Evolutionary conservation across 2,888 invertebrate genomes (phyloP).

Genomic region (Ophion obscuratus): DNA sequence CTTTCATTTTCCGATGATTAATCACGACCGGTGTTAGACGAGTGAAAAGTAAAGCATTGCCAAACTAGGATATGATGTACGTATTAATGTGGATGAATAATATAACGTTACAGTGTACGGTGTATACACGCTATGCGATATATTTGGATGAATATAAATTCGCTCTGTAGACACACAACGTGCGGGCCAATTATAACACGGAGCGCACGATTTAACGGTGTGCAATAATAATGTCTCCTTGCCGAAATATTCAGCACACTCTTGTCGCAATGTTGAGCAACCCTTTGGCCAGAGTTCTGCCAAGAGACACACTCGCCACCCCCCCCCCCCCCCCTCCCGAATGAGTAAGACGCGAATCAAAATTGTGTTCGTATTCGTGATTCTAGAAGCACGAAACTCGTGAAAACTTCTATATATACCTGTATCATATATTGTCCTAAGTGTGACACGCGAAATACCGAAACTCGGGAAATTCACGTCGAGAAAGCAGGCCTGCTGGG

Average conservation of each 20-base stretch:
- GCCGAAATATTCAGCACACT: constrained; percentile 81
- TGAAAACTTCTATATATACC: constrained; percentile 22
- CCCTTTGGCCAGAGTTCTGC: constrained; percentile 71
- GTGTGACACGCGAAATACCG: constrained; percentile 11
- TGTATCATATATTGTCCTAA: background rate
- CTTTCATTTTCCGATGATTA: constrained; percentile 28
- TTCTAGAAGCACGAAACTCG: constrained; percentile 31
- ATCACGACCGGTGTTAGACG: constrained; percentile 42
- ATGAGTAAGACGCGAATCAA: constrained; percentile 50
- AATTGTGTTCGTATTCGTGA: constrained; percentile 34
- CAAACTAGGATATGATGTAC: constrained; percentile 40
- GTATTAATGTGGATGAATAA: constrained; percentile 36
- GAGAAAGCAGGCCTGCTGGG: background rate
- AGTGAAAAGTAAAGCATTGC: constrained; percentile 56
- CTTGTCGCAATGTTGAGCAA: constrained; percentile 77
- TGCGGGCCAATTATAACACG: constrained; percentile 80
- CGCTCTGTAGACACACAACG: constrained; percentile 80
- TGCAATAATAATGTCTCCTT: constrained; percentile 80
- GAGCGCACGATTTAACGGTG: constrained; percentile 70
- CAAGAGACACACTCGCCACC: constrained; percentile 72
- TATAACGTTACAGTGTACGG: constrained; percentile 15
- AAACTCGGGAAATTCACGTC: constrained; percentile 28
- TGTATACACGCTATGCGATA: constrained; percentile 16
- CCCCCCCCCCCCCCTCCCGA: constrained; percentile 45
- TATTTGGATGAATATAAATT: constrained; percentile 18